Evolutionary conservation across 2,888 invertebrate genomes (phyloP), one percentile per base, ranked within the genome.

Genomic region (Microchrysa polita): DNA sequence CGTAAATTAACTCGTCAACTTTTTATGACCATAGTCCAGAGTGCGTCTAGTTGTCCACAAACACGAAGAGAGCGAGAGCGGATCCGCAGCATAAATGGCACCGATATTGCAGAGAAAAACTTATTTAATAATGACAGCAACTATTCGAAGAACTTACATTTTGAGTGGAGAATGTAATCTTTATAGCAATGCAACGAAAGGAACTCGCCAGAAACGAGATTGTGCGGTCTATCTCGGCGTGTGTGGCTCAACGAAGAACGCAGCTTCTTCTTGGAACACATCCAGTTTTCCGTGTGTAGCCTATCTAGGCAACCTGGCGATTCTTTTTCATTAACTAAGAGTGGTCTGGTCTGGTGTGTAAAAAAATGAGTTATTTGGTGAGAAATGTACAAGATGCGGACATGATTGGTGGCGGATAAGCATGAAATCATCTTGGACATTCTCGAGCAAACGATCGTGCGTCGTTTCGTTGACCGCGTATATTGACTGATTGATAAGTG

Each of bases 1-100:
- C 78, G 78, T 79, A 78, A 79, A 79, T 79, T 79, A 78, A 79
- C 79, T 79, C 79, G 79, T 79, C 79, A 79, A 79, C 77, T 79
- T 79, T 79, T 79, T 79, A 78, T 78, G 78, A 78, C 75, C 77
- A 72, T 34, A 23, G 60, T n/a, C 63, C 18, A 69, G 69, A n/a
- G n/a, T n/a, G n/a, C 14, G 12, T 48, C 48, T 48, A 65, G 65
- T 44, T 65, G 65, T 22, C 48, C 22, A n/a, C 22, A 65, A 48
- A 14, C 44, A 44, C 22, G 0, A 12, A 48, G 48, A 48, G 27
- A 34, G 27, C 40, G 27, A 18, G 14, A 27, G 72, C 27, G 60
- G 53, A 48, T 59, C 72, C 42, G 60, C 60, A 48, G 52, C 60
- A 44, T 14, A 69, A 67, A 48, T 67, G 63, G 63, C 52, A 60